phyloP scores from a whole-genome alignment of 2,113 vertebrate species.

The Calidris pugnax region DNA sequence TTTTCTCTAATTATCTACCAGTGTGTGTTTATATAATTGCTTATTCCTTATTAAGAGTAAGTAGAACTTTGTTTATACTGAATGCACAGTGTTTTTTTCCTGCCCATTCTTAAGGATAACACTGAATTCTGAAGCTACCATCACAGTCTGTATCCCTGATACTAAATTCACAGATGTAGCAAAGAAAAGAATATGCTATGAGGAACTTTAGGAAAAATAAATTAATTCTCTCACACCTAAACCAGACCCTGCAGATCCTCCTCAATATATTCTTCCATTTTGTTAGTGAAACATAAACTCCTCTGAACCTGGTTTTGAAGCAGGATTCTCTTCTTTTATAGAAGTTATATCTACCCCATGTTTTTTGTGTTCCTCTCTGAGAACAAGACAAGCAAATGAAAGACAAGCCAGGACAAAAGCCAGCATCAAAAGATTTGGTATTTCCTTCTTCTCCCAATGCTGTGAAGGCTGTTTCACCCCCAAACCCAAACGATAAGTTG shows the following conservation, averaged over 20 bases:
- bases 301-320: not conserved
- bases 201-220: not conserved
- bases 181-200: not conserved
- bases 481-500: not conserved
- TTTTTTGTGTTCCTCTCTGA: not conserved
- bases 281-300: not conserved
- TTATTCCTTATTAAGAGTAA: not conserved
- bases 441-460: not conserved
- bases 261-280: not conserved
- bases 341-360: not conserved
- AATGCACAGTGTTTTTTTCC: not conserved
- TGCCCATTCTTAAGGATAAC: not conserved
- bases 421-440: not conserved
- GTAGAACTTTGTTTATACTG: not conserved
- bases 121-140: not conserved
- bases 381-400: not conserved
- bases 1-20: not conserved
- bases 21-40: not conserved
- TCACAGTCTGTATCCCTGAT: not conserved
- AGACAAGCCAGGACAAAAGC: not conserved
- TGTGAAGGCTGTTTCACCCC: not conserved
- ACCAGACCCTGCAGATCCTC: not conserved
- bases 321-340: not conserved
- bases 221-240: not conserved
- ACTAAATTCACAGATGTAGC: not conserved